Conservation (phyloP, 30 jellyfish, hydroid and myxozoan genomes). For the Turritopsis rubra region DNA sequence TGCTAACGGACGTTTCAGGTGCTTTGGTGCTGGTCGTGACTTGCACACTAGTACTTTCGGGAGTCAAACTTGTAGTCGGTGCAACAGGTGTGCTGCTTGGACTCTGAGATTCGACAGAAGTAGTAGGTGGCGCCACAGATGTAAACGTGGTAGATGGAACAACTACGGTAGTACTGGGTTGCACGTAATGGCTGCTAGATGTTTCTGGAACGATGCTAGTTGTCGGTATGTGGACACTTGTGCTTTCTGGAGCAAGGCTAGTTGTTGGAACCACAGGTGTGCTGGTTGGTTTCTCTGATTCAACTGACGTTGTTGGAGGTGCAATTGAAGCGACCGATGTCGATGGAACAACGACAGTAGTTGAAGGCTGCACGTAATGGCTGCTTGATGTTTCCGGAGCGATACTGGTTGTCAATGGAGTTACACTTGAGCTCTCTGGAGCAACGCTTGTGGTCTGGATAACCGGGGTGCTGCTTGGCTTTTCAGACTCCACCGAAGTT, state of each 20-base stretch:
- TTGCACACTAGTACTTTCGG: neutral
- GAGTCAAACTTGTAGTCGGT: slow-evolving; percentile 2
- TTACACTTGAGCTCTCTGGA: neutral
- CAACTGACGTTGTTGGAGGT: neutral
- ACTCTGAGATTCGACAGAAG: slow-evolving; percentile 5
- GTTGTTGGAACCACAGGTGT: neutral
- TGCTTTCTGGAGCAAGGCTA: neutral
- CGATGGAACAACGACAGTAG: neutral
- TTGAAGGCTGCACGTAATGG: neutral
- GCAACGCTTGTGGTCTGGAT: neutral
- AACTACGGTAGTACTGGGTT: slow-evolving; percentile 19
- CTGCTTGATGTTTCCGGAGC: slow-evolving; percentile 9
- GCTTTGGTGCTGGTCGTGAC: neutral
- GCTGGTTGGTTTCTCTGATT: neutral
- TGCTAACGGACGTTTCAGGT: neutral
- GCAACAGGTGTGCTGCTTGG: slow-evolving; percentile 4
- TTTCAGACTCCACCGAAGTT: neutral
- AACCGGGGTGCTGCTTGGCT: neutral
- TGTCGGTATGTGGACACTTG: slow-evolving; percentile 16
- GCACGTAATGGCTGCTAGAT: slow-evolving; percentile 11
- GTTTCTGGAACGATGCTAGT: slow-evolving; percentile 11
- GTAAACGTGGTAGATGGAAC: slow-evolving; percentile 4
- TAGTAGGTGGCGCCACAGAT: slow-evolving; percentile 16
- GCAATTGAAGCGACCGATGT: neutral
- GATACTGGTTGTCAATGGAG: slow-evolving; percentile 7